phyloP scores from a whole-genome alignment of 1,140 invertebrate genomes.

The Bombus confusus region DNA sequence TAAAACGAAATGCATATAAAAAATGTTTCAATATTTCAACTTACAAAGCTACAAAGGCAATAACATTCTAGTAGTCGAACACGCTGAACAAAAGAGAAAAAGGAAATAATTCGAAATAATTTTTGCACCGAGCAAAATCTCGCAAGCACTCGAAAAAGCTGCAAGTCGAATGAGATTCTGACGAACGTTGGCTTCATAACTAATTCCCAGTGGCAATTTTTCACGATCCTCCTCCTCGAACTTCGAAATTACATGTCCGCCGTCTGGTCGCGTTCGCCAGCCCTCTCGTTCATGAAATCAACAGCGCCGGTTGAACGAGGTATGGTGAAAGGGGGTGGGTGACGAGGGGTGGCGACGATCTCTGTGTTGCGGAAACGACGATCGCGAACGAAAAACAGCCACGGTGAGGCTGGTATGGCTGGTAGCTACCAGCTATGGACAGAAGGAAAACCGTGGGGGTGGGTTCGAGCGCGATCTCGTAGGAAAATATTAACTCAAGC shows the following conservation, averaged over 20 bases:
- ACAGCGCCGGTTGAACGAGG: neutral
- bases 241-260: conserved; percentile 50
- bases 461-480: conserved; percentile 53
- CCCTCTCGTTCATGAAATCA: conserved; percentile 16
- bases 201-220: conserved; percentile 49
- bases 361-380: conserved; percentile 40
- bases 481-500: conserved; percentile 71
- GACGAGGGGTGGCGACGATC: conserved; percentile 5
- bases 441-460: neutral
- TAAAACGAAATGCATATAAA: neutral
- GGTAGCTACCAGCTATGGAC: neutral
- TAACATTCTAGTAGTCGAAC: neutral
- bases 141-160: neutral
- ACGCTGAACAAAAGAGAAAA: neutral
- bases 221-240: conserved; percentile 51
- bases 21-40: neutral
- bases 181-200: conserved; percentile 31
- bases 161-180: neutral
- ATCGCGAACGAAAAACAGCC: conserved; percentile 48
- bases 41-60: neutral
- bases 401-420: neutral
- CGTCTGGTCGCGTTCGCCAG: conserved; percentile 35
- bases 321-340: neutral
- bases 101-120: neutral
- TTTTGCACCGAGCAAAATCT: conserved; percentile 5